Evolutionary conservation across 2,888 invertebrate species (phyloP).

Genomic region (Tetropium fuscum): DNA sequence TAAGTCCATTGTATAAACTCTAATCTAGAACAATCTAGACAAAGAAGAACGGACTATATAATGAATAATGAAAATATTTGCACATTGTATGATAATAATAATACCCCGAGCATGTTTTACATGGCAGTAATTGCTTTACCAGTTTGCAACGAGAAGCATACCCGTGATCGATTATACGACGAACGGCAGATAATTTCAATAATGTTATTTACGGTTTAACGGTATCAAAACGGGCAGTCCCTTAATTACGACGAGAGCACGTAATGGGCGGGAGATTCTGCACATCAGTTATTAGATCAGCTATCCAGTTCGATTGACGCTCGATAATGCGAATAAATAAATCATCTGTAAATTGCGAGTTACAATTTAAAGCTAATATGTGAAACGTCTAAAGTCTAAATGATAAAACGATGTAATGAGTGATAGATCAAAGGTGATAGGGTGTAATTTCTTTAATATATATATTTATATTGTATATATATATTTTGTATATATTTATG

Average conservation of each 20-base stretch:
- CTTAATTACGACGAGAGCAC: constrained; percentile 39
- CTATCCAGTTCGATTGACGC: constrained; percentile 37
- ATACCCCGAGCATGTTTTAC: too few species aligned
- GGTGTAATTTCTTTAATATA: too few species aligned
- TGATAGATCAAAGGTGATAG: too few species aligned
- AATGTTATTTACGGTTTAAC: constrained; percentile 42
- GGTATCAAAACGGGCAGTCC: constrained; percentile 41
- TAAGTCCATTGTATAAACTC: too few species aligned
- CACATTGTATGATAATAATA: too few species aligned
- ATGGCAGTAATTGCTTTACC: constrained; percentile 13
- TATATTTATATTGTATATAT: too few species aligned
- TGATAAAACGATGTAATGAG: too few species aligned
- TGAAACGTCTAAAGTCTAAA: constrained; percentile 18
- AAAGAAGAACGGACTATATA: too few species aligned
- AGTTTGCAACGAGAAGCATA: constrained; percentile 5
- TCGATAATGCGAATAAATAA: constrained; percentile 39
- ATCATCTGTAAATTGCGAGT: constrained; percentile 29
- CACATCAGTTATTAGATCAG: constrained; percentile 39
- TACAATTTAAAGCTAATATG: too few species aligned
- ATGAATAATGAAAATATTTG: too few species aligned
- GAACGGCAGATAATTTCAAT: constrained; percentile 39
- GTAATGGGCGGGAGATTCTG: constrained; percentile 37
- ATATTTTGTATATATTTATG: too few species aligned
- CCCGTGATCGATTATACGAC: constrained; percentile 33
- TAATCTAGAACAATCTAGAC: too few species aligned